Evolutionary conservation across 2,888 invertebrate genomes (phyloP), one percentile per base, ranked within the genome.

Genomic region (Synergus gifuensis): DNA sequence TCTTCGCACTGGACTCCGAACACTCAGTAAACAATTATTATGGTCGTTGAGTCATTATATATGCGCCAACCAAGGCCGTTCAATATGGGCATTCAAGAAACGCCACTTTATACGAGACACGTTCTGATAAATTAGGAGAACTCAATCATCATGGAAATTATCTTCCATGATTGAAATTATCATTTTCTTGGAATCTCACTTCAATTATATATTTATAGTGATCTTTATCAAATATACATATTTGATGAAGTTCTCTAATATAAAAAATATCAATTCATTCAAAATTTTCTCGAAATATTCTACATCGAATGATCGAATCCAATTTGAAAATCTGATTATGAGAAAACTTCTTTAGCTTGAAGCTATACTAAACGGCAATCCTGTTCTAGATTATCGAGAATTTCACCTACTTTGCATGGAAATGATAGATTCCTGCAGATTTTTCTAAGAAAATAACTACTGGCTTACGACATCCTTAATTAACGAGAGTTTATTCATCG

Each of bases 111-210:
- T 60, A 22, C 60, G 22, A 11, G 60, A 60, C 18, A 60, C 9
- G 11, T 60, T 60, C 60, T 60, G 22, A 54, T 54, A 54, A 60
- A 60, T 60, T 22, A 60, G 22, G 60, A 60, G 12, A 22, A 22
- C 60, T 60, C 12, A 60, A 60, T 54, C 54, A 54, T 54, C n/a
- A 54, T n/a, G n/a, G 54, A n/a, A n/a, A 54, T 54, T n/a, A 54
- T 54, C 54, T n/a, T 54, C n/a, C 54, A n/a, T 54, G 54, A 54
- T 7, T n/a, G 7, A 8, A 54, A 54, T 54, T 0, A 54, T 54
- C n/a, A 54, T n/a, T 54, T 54, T n/a, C 54, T 54, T n/a, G n/a
- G n/a, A 54, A 54, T 54, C n/a, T 7, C n/a, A 54, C 7, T 54
- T 54, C 54, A 54, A 54, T 7, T n/a, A 8, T n/a, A 54, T n/a